A percentile compares a stretch with the other conserved stretches of the same genome.
phyloP scores from a whole-genome alignment of 2,113 vertebrate genomes.

The Plecotus auritus region DNA sequence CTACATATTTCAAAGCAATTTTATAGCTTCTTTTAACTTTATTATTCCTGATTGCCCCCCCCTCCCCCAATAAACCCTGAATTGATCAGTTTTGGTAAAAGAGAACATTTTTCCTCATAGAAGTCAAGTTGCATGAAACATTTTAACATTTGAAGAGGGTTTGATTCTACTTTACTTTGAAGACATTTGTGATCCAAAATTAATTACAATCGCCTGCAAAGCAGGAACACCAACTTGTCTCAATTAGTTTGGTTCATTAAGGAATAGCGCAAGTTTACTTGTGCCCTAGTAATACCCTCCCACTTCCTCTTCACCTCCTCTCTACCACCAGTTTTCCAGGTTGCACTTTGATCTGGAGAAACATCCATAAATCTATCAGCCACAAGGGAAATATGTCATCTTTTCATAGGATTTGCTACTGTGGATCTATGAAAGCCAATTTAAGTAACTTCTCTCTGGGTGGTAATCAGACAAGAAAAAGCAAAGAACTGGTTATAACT shows the following conservation, averaged over 20 bases:
- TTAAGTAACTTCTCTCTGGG: constrained; percentile 63
- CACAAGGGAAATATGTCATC: constrained; percentile 19
- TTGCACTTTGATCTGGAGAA: constrained; percentile 40
- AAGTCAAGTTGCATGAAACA: neutral
- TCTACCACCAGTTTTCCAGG: neutral
- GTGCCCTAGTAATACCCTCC: neutral
- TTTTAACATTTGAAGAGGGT: constrained; percentile 20
- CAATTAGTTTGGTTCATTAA: constrained; percentile 5
- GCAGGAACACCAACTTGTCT: neutral
- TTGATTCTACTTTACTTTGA: neutral
- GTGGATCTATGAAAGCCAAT: constrained; percentile 38
- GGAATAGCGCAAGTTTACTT: neutral
- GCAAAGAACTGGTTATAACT: constrained; percentile 38
- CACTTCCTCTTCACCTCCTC: too few relatives aligned
- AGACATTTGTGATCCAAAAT: neutral
- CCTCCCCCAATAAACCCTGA: neutral
- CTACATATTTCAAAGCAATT: constrained; percentile 22
- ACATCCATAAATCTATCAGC: constrained; percentile 50
- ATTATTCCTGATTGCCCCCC: constrained; percentile 36
- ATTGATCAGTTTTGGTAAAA: constrained; percentile 36
- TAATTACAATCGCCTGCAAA: neutral
- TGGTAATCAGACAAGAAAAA: constrained; percentile 58
- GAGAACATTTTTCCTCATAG: neutral
- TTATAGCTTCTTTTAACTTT: constrained; percentile 33
- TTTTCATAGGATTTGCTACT: constrained; percentile 42